A percentile compares a stretch with the other conserved stretches of the same genome.
phyloP scores from a whole-genome alignment of 2,888 invertebrate genomes.

The Zygaena filipendulae region DNA sequence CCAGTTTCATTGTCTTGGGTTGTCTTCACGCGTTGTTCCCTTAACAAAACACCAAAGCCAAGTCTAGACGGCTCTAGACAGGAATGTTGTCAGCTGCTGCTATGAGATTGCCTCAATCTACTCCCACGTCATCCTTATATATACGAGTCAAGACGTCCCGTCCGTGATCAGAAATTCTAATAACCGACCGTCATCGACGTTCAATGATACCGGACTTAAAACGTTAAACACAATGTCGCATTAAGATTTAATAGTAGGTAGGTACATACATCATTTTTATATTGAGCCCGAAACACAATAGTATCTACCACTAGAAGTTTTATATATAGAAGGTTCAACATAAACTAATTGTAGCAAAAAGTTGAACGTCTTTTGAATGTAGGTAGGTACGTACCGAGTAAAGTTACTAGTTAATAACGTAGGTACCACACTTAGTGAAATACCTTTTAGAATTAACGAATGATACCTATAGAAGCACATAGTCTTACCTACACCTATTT shows the following conservation, averaged over 20 bases:
- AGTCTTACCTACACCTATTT: no score
- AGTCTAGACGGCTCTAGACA: conserved; percentile 45
- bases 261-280: conserved; percentile 49
- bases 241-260: conserved; percentile 49
- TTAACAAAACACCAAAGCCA: conserved; percentile 27
- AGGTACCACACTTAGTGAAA: no score
- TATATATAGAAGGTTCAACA: background rate
- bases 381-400: background rate
- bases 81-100: conserved; percentile 32
- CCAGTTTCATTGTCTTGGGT: no score
- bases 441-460: no score
- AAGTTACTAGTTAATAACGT: no score
- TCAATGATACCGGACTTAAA: conserved; percentile 34
- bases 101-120: conserved; percentile 19
- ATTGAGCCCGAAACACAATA: conserved; percentile 41
- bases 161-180: conserved; percentile 58
- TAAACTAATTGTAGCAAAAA: background rate
- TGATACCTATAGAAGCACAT: no score
- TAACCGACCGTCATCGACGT: conserved; percentile 33
- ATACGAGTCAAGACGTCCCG: conserved; percentile 27
- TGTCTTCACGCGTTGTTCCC: no score
- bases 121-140: conserved; percentile 34
- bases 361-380: no score
- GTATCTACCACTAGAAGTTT: no score
- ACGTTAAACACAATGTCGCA: conserved; percentile 50